Percentiles rank a stretch among this genome's conserved stretches.
phyloP scores from a whole-genome alignment of 2,113 vertebrate species.

The Capreolus pygargus region DNA sequence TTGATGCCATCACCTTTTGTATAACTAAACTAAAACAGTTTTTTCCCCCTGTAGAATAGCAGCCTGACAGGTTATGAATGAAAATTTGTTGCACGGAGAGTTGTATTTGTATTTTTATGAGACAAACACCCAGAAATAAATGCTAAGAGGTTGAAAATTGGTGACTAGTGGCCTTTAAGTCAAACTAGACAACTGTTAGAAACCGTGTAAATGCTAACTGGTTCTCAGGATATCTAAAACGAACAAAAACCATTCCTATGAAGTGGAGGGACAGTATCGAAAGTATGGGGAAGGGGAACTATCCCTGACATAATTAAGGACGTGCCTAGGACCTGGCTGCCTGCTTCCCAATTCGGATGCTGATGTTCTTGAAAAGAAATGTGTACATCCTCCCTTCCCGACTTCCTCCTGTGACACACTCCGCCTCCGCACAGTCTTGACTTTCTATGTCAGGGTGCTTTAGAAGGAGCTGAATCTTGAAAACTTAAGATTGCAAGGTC shows the following conservation, averaged over 20 bases:
- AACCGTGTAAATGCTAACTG: not conserved
- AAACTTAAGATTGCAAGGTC: not conserved
- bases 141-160: not conserved
- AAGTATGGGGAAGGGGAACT: not conserved
- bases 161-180: not conserved
- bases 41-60: not conserved
- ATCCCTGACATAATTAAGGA: not conserved
- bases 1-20: not conserved
- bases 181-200: not conserved
- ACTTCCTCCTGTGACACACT: not conserved
- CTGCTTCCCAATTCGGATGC: not conserved
- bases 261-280: not conserved
- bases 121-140: conserved; percentile 4
- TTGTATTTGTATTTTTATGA: conserved; percentile 12
- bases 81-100: not conserved
- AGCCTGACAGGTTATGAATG: conserved; percentile 8
- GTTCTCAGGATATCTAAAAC: not conserved
- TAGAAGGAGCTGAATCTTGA: conserved; percentile 17
- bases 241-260: not conserved
- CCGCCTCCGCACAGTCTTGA: not conserved
- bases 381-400: not conserved
- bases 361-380: not conserved
- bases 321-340: not conserved
- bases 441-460: not conserved
- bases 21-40: not conserved